phyloP scores from a whole-genome alignment of 2,113 vertebrate species.

The Aspiorhynchus laticeps region DNA sequence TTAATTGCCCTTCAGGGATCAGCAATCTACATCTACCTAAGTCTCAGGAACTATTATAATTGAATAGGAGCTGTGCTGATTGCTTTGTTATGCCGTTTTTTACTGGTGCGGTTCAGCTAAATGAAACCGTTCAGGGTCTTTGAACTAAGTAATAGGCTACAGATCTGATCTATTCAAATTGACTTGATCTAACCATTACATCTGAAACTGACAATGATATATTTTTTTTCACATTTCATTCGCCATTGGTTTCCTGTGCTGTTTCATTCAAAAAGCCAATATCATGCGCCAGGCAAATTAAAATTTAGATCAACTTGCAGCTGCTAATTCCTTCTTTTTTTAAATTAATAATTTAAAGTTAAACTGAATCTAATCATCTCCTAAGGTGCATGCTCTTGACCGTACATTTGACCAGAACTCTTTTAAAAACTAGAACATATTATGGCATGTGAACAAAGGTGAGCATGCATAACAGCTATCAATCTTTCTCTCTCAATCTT shows the following conservation, averaged over 20 bases:
- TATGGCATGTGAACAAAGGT: neutral
- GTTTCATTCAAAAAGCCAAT: neutral
- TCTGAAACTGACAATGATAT: neutral
- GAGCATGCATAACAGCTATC: neutral
- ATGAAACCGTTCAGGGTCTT: constrained; percentile 5
- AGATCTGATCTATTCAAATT: neutral
- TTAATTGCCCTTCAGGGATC: neutral
- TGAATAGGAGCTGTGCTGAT: neutral
- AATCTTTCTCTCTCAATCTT: neutral
- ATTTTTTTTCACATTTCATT: neutral
- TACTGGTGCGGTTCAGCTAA: neutral
- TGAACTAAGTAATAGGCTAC: neutral
- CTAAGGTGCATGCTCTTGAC: neutral
- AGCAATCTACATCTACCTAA: neutral
- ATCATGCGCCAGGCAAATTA: neutral
- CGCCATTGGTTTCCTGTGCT: neutral
- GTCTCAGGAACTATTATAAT: neutral
- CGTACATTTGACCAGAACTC: neutral
- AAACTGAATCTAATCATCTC: neutral
- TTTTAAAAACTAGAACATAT: neutral
- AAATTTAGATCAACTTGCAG: neutral
- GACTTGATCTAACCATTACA: neutral
- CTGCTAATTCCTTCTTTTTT: neutral
- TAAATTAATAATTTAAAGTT: neutral
- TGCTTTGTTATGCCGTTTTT: neutral